phyloP scores from a whole-genome alignment of 2,888 invertebrate genomes.

The Apamea sordens region DNA sequence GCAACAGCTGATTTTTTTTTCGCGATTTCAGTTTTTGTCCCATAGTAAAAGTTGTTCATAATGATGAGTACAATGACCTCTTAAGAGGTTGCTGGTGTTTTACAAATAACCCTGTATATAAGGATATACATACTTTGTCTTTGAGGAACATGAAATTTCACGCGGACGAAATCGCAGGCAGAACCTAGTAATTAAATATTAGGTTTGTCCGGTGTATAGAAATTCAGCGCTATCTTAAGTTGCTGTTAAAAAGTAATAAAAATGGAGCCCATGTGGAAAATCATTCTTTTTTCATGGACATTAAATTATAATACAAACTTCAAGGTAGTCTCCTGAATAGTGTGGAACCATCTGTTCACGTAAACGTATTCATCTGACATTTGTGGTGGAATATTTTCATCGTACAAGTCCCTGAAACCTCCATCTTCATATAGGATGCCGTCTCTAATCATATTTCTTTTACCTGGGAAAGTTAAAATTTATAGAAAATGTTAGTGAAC shows the following conservation, averaged over 20 bases:
- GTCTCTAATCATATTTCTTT: slow-evolving; percentile 46
- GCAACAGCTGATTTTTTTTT: no score
- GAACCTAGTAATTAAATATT: not conserved
- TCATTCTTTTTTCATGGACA: no score
- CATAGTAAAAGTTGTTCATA: no score
- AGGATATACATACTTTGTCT: no score
- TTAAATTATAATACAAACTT: slow-evolving; percentile 61
- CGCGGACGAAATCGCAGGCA: no score
- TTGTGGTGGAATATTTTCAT: slow-evolving; percentile 64
- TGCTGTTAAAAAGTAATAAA: not conserved
- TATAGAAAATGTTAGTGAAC: not conserved
- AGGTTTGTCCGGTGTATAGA: not conserved
- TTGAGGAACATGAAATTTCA: no score
- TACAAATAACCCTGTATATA: no score
- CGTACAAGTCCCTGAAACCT: slow-evolving; percentile 71
- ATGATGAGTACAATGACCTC: no score
- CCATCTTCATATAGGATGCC: slow-evolving; percentile 62
- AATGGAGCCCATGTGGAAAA: not conserved
- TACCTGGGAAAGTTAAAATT: slow-evolving; percentile 17
- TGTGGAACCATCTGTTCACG: slow-evolving; percentile 71
- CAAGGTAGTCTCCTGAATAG: slow-evolving; percentile 69
- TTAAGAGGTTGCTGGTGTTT: no score
- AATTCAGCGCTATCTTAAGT: not conserved
- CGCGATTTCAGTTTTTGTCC: no score
- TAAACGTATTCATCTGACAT: slow-evolving; percentile 69